Percentiles rank a stretch among this genome's conserved stretches.
phyloP scores from a whole-genome alignment of 2,888 invertebrate species.

The Ferrisia virgata region DNA sequence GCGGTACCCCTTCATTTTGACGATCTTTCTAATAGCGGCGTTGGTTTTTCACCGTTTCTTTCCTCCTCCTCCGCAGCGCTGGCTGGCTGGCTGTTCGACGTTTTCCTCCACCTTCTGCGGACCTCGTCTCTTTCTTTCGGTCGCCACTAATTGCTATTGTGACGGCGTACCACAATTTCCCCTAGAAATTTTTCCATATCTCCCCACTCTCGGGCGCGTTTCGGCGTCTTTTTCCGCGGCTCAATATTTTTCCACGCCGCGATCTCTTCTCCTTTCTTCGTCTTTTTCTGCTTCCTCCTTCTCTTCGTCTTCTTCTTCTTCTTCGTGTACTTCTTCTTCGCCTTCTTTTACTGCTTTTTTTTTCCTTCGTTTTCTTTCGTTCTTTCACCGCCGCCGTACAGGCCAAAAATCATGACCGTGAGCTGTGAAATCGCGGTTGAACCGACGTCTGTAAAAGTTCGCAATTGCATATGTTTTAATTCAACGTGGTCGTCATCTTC shows the following conservation, averaged over 20 bases:
- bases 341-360: constrained; percentile 7
- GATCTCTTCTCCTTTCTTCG: too few species aligned
- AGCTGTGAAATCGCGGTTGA: constrained; percentile 41
- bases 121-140: too few species aligned
- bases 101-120: neutral
- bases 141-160: constrained; percentile 46
- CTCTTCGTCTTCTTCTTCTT: constrained; percentile 39
- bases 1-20: constrained; percentile 44
- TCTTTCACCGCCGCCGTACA: constrained; percentile 9
- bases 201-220: constrained; percentile 31
- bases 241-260: constrained; percentile 16
- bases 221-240: constrained; percentile 44
- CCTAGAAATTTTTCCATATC: constrained; percentile 40
- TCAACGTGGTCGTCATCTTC: neutral
- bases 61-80: neutral
- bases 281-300: too few species aligned
- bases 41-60: constrained; percentile 33
- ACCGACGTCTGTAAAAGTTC: constrained; percentile 25
- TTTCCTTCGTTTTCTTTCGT: constrained; percentile 22
- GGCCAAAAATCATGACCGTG: constrained; percentile 44
- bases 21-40: constrained; percentile 46
- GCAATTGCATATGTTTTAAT: neutral
- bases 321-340: constrained; percentile 30
- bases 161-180: constrained; percentile 46
- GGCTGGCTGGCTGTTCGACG: constrained; percentile 7